Percentiles rank a stretch among this genome's conserved stretches.
Evolutionary conservation across 1,140 invertebrate genomes (phyloP).

Genomic region (Agrypnia vestita): DNA sequence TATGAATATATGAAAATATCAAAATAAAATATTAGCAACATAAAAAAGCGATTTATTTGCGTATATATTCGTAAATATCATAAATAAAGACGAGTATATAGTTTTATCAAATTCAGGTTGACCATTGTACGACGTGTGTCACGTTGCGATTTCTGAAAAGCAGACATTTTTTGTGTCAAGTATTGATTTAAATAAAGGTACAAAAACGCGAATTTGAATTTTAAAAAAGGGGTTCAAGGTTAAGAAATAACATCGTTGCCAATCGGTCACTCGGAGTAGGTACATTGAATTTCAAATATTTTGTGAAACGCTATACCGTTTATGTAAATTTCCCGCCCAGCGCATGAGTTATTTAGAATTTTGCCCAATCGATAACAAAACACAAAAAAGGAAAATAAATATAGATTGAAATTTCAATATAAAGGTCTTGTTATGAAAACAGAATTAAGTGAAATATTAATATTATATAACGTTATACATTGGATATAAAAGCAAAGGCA

Average conservation of each 20-base stretch:
- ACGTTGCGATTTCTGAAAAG: no score
- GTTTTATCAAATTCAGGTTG: no score
- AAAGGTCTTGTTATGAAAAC: neutral
- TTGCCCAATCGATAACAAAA: constrained; percentile 23
- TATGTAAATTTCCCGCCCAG: constrained; percentile 18
- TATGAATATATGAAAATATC: no score
- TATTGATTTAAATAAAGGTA: no score
- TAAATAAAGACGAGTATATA: no score
- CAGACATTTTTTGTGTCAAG: no score
- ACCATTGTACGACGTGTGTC: no score
- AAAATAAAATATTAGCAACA: no score
- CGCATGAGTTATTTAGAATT: constrained; percentile 26
- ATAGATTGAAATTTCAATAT: neutral
- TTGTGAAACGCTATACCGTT: constrained; percentile 17
- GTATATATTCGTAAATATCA: no score
- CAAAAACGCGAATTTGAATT: neutral
- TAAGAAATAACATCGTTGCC: neutral
- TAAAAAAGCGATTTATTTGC: no score
- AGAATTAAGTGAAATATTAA: neutral
- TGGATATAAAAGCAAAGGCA: no score
- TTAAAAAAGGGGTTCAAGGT: constrained; percentile 12
- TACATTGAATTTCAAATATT: constrained; percentile 28
- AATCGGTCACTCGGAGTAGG: constrained; percentile 11
- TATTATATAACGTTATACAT: no score
- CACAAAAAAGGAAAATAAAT: neutral